These are phyloP conservation scores for Percopsis omiscomaycus DNA, from an alignment of 2,797 vertebrate genomes.

Conservation along the genomic window DNA sequence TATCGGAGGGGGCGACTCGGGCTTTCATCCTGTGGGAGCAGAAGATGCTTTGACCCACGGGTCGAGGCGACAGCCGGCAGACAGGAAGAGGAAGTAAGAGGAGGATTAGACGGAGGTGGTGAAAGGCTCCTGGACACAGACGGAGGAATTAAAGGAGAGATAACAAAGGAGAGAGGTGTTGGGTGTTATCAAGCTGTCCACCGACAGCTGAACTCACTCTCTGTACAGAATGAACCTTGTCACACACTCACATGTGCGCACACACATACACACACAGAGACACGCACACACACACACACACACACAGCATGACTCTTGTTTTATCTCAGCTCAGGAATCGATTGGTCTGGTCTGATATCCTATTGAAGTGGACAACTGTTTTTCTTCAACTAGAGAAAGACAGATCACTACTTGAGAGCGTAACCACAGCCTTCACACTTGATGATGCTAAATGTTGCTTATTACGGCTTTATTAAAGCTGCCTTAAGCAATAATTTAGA, in stretches of 20 bases:
- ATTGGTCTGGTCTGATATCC: conserved; percentile 5
- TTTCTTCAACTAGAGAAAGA: not conserved
- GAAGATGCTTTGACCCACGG: conserved; percentile 44
- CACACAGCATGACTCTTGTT: conserved; percentile 1
- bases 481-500: too few relatives aligned
- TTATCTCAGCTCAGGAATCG: conserved; percentile 22
- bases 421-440: not conserved
- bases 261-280: conserved; percentile 4
- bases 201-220: conserved; percentile 45
- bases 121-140: conserved; percentile 48
- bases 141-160: conserved; percentile 59
- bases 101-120: conserved; percentile 49
- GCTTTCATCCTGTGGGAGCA: conserved; percentile 38
- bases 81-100: conserved; percentile 46
- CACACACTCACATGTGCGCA: not conserved
- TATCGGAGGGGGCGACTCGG: conserved; percentile 33
- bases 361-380: not conserved
- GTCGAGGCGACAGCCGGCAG: conserved; percentile 34
- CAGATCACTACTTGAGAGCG: not conserved
- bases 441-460: not conserved
- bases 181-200: conserved; percentile 49
- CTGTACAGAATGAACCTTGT: conserved; percentile 25
- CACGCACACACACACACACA: conserved; percentile 12
- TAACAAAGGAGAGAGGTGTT: conserved; percentile 58
- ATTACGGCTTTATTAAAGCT: not conserved